phyloP scores from a whole-genome alignment of 2,113 vertebrate genomes.

The Gallinago jamesoni region DNA sequence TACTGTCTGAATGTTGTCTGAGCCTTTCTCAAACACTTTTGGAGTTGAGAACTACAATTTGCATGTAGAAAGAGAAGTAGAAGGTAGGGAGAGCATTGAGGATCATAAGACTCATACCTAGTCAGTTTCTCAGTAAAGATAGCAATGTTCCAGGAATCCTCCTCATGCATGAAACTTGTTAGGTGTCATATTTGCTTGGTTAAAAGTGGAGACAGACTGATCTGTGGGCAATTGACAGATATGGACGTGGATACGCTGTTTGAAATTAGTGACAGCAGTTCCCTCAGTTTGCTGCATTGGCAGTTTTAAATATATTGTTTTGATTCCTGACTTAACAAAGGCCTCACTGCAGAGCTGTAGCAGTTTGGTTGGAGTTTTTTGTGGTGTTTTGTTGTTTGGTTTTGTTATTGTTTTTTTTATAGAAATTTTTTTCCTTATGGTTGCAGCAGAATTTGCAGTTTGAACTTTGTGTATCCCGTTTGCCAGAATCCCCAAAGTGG shows the following conservation, averaged over 20 bases:
- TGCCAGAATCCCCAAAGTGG: background rate
- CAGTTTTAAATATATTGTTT: background rate
- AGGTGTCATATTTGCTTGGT: rapidly evolving
- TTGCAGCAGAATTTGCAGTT: background rate
- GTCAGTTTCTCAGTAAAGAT: background rate
- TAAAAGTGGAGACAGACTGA: background rate
- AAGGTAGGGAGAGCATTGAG: background rate
- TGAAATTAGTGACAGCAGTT: background rate
- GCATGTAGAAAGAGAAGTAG: background rate
- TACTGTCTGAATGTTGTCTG: background rate
- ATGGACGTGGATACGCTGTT: background rate
- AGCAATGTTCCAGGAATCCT: background rate
- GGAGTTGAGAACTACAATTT: background rate
- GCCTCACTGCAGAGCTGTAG: background rate
- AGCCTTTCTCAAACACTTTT: background rate
- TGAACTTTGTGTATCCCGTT: background rate
- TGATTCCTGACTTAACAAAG: background rate
- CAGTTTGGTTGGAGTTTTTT: background rate
- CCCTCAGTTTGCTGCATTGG: background rate
- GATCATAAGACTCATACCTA: background rate
- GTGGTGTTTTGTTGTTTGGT: background rate
- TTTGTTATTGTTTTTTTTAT: background rate
- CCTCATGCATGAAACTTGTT: rapidly evolving
- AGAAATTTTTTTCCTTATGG: background rate
- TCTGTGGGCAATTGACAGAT: background rate